Conservation (phyloP, 2,797 vertebrate genomes). For the Triplophysa bombifrons region DNA sequence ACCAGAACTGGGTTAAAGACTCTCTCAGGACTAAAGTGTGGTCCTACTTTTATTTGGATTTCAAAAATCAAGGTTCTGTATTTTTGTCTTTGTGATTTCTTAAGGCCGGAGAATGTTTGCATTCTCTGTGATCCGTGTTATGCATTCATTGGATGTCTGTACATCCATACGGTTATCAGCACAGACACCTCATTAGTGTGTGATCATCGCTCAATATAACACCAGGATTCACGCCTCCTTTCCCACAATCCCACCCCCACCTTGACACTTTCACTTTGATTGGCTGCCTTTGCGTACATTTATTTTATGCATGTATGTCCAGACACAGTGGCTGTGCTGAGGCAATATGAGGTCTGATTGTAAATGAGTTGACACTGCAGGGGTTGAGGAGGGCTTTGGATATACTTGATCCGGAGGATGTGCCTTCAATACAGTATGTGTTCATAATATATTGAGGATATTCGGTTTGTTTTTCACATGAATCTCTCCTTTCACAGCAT, state of each 20-base stretch:
- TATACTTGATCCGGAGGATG: slow-evolving; percentile 20
- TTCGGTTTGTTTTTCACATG: not conserved
- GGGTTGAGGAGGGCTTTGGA: slow-evolving; percentile 75
- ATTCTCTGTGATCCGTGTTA: slow-evolving; percentile 67
- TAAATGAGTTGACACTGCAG: slow-evolving; percentile 99
- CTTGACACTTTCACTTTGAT: slow-evolving; percentile 75
- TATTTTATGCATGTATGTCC: slow-evolving; percentile 56
- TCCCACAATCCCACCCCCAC: slow-evolving; percentile 59
- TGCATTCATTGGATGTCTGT: slow-evolving; percentile 76
- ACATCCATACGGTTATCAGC: slow-evolving; percentile 73
- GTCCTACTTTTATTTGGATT: slow-evolving; percentile 80
- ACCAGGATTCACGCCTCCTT: slow-evolving; percentile 63
- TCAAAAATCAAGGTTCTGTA: slow-evolving; percentile 69
- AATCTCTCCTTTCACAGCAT: not conserved
- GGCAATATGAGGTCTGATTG: slow-evolving; percentile 96
- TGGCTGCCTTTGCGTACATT: slow-evolving; percentile 81
- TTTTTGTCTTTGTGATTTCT: slow-evolving; percentile 69
- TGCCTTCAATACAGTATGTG: not conserved
- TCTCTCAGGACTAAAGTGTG: slow-evolving; percentile 73
- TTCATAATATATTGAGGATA: not conserved
- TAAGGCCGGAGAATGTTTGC: slow-evolving; percentile 63
- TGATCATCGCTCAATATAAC: slow-evolving; percentile 60
- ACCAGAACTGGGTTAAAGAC: slow-evolving; percentile 69
- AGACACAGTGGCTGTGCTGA: slow-evolving; percentile 87
- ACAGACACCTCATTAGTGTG: slow-evolving; percentile 64